Evolutionary conservation across 1,140 invertebrate species (phyloP), one percentile per base, ranked within the genome.

Genomic region (Berghia stephanieae): DNA sequence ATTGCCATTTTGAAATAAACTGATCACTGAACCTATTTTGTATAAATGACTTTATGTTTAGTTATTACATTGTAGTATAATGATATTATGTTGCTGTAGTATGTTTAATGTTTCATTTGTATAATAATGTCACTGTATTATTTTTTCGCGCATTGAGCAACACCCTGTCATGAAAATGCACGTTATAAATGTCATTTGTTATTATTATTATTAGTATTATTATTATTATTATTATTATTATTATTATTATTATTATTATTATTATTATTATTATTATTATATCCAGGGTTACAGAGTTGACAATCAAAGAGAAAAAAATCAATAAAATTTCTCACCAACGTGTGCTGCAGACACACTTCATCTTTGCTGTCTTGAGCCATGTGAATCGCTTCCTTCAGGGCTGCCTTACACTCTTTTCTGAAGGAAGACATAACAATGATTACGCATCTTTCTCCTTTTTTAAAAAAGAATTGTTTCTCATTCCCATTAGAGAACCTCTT

Each of bases 351-450:
- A 85, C 95, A 96, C 60, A 94, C 91, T 85, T 94, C 93, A 86
- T 97, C 96, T 77, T 93, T 94, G 49, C 93, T 93, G 90, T 95
- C 94, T 88, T 97, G 96, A n/a, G 95, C 94, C 82, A 95, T 91
- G 87, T 93, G 93, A 75, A 97, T 93, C 16, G 95, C 94, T 91
- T 97, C 96, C 83, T 93, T 93, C 21, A 97, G 90, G 40, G 94
- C 94, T 74, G 92, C 92, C 82, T 94, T 88, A 0, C 95, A 94
- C 84, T 96, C 93, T 76, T 93, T 90, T 80, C 94, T 95, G 82
- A 18, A 79, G 42, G 36, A 24, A 71, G 4, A 71, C 34, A 68
- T n/a, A n/a, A n/a, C n/a, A n/a, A n/a, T n/a, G n/a, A n/a, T n/a
- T n/a, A n/a, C n/a, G n/a, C n/a, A n/a, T n/a, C n/a, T n/a, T n/a